These are phyloP conservation scores for Agapornis roseicollis DNA, from an alignment of 2,113 vertebrate species.

Conservation along the genomic window DNA sequence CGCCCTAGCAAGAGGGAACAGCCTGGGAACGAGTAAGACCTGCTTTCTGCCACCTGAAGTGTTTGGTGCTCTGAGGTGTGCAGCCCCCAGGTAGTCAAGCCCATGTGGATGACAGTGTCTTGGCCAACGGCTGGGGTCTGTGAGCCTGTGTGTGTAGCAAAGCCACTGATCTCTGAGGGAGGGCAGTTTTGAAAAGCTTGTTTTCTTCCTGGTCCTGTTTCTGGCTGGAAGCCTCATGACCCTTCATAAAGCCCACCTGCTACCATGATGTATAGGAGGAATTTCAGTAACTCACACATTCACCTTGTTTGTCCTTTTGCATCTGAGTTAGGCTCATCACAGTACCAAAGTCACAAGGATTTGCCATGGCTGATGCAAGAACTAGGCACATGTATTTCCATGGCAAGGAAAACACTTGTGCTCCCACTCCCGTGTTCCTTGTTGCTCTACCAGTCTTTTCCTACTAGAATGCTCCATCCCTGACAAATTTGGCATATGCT, in stretches of 20 bases:
- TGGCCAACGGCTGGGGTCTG: not conserved
- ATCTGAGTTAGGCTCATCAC: not conserved
- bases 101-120: rapidly evolving
- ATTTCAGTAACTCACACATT: not conserved
- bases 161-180: not conserved
- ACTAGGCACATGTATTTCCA: not conserved
- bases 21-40: not conserved
- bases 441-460: not conserved
- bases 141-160: not conserved
- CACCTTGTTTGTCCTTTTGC: not conserved
- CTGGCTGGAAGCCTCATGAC: not conserved
- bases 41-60: not conserved
- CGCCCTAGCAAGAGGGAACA: not conserved
- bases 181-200: not conserved
- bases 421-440: not conserved
- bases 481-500: not conserved
- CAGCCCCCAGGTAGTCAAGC: not conserved
- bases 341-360: not conserved
- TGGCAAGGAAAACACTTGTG: not conserved
- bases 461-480: not conserved
- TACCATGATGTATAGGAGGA: not conserved
- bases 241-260: not conserved
- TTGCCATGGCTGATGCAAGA: not conserved
- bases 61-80: not conserved
- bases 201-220: not conserved